Conservation (phyloP, 2,113 vertebrate species). For the Arenaria interpres region DNA sequence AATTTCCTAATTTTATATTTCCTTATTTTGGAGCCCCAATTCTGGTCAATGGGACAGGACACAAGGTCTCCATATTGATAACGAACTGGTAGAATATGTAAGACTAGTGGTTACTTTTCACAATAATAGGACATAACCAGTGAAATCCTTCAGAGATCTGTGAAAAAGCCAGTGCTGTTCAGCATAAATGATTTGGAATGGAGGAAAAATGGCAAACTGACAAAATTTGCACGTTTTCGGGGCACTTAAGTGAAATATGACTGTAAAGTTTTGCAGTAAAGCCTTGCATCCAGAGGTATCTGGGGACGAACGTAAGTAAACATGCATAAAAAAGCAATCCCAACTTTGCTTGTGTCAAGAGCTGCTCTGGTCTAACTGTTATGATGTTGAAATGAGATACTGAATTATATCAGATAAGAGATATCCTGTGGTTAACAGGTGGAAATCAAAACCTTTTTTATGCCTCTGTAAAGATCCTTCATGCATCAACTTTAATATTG, state of each 20-base stretch:
- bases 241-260: neutral
- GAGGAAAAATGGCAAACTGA: neutral
- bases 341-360: neutral
- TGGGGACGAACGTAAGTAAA: neutral
- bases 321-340: rapidly evolving
- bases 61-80: neutral
- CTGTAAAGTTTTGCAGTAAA: neutral
- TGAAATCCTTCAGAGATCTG: neutral
- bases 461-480: neutral
- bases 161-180: neutral
- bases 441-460: neutral
- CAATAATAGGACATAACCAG: neutral
- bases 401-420: neutral
- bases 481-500: neutral
- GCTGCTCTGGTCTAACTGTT: neutral
- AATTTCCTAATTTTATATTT: neutral
- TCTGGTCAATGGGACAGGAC: neutral
- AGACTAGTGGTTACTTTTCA: neutral
- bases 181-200: neutral
- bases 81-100: neutral
- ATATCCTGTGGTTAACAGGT: neutral
- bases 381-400: neutral
- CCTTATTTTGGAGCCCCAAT: neutral
- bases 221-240: neutral
- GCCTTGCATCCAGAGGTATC: neutral